phyloP scores from a whole-genome alignment of 2,888 invertebrate species.

The Limnephilus auricula region DNA sequence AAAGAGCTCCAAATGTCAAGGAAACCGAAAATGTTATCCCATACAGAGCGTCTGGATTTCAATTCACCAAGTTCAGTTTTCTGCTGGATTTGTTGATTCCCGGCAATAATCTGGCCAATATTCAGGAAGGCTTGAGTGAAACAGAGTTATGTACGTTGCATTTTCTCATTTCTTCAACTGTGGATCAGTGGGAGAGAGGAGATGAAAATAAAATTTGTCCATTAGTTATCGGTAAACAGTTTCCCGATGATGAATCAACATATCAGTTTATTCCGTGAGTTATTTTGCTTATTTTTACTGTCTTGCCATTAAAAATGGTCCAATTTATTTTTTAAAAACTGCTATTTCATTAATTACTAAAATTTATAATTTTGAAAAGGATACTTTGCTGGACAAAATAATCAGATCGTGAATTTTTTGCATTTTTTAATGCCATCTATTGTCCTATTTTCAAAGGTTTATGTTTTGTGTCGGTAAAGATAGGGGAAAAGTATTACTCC shows the following conservation, averaged over 20 bases:
- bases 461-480: background rate
- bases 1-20: slow-evolving; percentile 72
- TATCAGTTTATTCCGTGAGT: slow-evolving; percentile 38
- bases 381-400: no score
- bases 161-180: slow-evolving; percentile 78
- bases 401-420: background rate
- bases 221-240: slow-evolving; percentile 68
- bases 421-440: slow-evolving; percentile 1
- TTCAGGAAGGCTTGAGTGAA: slow-evolving; percentile 70
- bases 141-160: slow-evolving; percentile 74
- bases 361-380: no score
- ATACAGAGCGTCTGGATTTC: slow-evolving; percentile 78
- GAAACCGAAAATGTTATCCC: slow-evolving; percentile 77
- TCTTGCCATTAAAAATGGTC: background rate
- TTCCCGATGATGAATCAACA: background rate
- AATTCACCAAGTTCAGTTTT: slow-evolving; percentile 79
- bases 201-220: slow-evolving; percentile 79
- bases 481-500: background rate
- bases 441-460: background rate
- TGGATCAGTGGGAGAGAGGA: slow-evolving; percentile 79
- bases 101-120: slow-evolving; percentile 66
- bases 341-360: no score
- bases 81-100: slow-evolving; percentile 80
- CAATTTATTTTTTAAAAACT: background rate
- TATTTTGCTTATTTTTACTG: background rate